Conservation (phyloP, 1,140 invertebrate genomes). For the Drosophila tani region DNA sequence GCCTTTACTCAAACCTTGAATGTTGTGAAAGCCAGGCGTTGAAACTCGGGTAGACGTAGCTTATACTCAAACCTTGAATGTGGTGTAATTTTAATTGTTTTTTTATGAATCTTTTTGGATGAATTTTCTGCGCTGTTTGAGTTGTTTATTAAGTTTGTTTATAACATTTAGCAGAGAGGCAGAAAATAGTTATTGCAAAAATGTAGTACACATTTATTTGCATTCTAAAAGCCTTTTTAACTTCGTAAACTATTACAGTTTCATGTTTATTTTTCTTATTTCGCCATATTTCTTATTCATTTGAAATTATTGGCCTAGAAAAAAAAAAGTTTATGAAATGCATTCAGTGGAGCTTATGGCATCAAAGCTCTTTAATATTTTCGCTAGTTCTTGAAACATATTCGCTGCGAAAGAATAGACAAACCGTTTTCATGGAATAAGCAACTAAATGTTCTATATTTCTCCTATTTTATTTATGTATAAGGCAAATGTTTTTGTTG, state of each 20-base stretch:
- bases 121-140: not conserved
- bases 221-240: no score
- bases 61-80: not conserved
- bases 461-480: not conserved
- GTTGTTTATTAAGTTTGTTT: no score
- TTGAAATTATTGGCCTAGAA: not conserved
- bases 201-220: no score
- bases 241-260: no score
- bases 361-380: not conserved
- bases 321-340: not conserved
- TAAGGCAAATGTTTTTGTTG: not conserved
- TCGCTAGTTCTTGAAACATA: not conserved
- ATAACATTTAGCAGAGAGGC: not conserved
- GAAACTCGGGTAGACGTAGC: not conserved
- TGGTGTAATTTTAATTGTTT: not conserved
- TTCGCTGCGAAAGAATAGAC: not conserved
- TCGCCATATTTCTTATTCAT: not conserved
- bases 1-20: not conserved
- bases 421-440: not conserved
- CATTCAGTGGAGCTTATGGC: not conserved
- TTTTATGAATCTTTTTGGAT: not conserved
- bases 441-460: not conserved
- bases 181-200: no score
- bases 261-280: not conserved
- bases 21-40: fast-evolving